Base-by-base conservation (phyloP, 2,888 invertebrate genomes). In the Octonoba sinensis region DNA sequence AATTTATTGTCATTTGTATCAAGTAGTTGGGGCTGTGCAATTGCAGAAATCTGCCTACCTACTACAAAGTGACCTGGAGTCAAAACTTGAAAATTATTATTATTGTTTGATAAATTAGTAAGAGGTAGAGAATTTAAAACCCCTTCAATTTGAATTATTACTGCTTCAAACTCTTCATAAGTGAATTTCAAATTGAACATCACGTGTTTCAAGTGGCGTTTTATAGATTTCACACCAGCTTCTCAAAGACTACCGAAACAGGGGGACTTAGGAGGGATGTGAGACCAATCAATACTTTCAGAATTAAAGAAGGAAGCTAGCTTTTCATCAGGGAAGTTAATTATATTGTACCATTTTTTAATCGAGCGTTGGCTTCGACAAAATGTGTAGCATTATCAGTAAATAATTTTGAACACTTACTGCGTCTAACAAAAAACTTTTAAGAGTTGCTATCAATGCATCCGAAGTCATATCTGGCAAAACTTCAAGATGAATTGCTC, bases 111-210 rank as follows among this genome's bases (percentile, higher is more conserved):
- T 22, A 57, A 15, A 12, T 20, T 0, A 18, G 20, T 18, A 57
- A 57, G 57, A 15, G 20, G 20, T 0, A 0, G 3, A 6, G 4
- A 18, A 57, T 57, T 8, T 18, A n/a, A 20, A 57, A 57, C 24
- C 13, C 57, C 57, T 20, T 57, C 57, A 22, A 57, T 57, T 57
- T 57, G 57, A 57, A 11, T 57, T n/a, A 57, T 20, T 12, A 20
- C n/a, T n/a, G 57, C 12, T 57, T 57, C 13, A 18, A 57, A 22
- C 12, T 57, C 57, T 20, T 57, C 57, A 12, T 57, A n/a, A n/a
- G n/a, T n/a, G n/a, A n/a, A n/a, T n/a, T n/a, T n/a, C n/a, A n/a
- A n/a, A n/a, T n/a, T n/a, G n/a, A n/a, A n/a, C n/a, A n/a, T n/a
- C n/a, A n/a, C n/a, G n/a, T n/a, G n/a, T n/a, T n/a, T n/a, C n/a